Conservation (phyloP, 2,797 vertebrate genomes). For the Pelochelys cantorii region DNA sequence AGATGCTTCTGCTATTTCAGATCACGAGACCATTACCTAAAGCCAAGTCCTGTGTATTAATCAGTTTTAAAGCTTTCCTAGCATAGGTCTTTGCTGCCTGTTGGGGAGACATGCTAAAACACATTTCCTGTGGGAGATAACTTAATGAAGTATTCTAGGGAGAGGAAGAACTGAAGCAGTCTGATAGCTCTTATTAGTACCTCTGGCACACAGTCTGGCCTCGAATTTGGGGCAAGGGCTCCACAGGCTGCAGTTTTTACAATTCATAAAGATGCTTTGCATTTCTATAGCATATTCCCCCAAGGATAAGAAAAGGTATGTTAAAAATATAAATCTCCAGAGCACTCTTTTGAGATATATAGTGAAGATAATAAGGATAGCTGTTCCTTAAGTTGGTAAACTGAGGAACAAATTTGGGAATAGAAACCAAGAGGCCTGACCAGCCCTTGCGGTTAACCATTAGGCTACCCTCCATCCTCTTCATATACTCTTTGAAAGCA, state of each 20-base stretch:
- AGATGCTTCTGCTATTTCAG: conserved; percentile 49
- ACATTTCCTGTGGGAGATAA: conserved; percentile 7
- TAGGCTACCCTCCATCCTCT: background rate
- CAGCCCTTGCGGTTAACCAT: background rate
- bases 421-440: background rate
- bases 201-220: background rate
- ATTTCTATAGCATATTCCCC: background rate
- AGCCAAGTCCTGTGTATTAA: background rate
- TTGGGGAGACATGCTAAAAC: background rate
- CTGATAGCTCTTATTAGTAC: conserved; percentile 11
- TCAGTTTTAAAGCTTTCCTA: conserved; percentile 17
- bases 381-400: conserved; percentile 1
- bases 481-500: background rate
- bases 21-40: conserved; percentile 46
- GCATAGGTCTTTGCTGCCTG: background rate
- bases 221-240: background rate
- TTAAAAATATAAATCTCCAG: conserved; percentile 22
- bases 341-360: background rate
- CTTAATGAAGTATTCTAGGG: background rate
- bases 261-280: background rate
- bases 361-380: background rate
- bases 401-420: background rate
- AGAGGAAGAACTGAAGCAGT: background rate
- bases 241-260: background rate
- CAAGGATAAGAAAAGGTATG: background rate